Conservation (phyloP, 1,140 invertebrate species). For the Arctopsyche grandis region DNA sequence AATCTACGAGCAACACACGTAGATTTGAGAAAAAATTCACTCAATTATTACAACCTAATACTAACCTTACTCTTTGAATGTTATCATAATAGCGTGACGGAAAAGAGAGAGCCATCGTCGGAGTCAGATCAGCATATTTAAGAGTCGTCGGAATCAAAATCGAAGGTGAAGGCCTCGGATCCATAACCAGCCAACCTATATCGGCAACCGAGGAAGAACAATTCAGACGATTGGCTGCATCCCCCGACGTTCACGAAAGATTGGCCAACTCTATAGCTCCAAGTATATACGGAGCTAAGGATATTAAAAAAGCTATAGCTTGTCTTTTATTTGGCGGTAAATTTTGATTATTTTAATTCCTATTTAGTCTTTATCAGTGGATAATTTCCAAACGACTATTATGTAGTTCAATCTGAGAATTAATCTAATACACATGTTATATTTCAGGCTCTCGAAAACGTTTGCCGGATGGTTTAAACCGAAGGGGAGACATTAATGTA, state of each 20-base stretch:
- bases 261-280: constrained; percentile 94
- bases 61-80: too few relatives aligned
- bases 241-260: constrained; percentile 89
- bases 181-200: constrained; percentile 62
- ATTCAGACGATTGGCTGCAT: constrained; percentile 86
- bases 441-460: constrained; percentile 79
- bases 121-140: constrained; percentile 93
- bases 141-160: constrained; percentile 92
- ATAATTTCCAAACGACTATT: neutral
- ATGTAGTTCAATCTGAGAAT: neutral
- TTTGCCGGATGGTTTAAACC: constrained; percentile 93
- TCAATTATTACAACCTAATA: too few relatives aligned
- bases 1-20: too few relatives aligned
- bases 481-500: constrained; percentile 97
- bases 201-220: constrained; percentile 91
- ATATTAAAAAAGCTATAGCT: constrained; percentile 98
- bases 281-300: constrained; percentile 93
- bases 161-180: constrained; percentile 83
- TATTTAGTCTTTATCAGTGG: neutral
- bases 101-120: constrained; percentile 89
- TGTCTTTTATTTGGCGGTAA: constrained; percentile 93
- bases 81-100: constrained; percentile 67
- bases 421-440: neutral
- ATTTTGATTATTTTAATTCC: neutral
- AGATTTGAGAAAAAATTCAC: too few relatives aligned